These are phyloP conservation scores for Camptogramma bilineatum DNA, from an alignment of 2,888 invertebrate species.

Conservation along the genomic window DNA sequence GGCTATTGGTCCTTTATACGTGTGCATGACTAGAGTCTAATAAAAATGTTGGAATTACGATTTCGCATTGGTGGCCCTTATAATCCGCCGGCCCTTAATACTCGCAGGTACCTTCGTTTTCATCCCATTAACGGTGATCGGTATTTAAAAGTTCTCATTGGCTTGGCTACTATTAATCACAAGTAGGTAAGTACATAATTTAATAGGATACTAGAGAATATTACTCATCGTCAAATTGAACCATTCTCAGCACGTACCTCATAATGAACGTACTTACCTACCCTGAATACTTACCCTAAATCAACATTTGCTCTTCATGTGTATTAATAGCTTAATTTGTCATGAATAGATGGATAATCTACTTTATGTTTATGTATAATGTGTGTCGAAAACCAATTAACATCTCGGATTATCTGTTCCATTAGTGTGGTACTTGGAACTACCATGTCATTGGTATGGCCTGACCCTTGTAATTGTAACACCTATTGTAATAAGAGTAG, in stretches of 20 bases:
- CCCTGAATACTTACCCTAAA: constrained; percentile 3
- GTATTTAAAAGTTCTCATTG: too few relatives aligned
- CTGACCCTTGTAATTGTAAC: neutral
- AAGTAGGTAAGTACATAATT: too few relatives aligned
- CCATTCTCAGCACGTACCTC: constrained; percentile 1
- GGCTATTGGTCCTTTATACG: too few relatives aligned
- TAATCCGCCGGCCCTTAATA: too few relatives aligned
- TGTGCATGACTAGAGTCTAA: too few relatives aligned
- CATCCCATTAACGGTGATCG: too few relatives aligned
- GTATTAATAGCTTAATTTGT: constrained; percentile 16
- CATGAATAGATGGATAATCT: constrained; percentile 10
- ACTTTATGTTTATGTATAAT: neutral
- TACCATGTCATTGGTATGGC: neutral
- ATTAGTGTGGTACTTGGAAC: neutral
- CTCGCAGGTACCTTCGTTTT: too few relatives aligned
- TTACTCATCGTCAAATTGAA: neutral
- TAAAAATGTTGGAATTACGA: too few relatives aligned
- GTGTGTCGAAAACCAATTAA: constrained; percentile 2
- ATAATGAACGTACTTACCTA: constrained; percentile 8
- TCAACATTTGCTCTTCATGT: constrained; percentile 14
- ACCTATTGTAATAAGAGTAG: neutral
- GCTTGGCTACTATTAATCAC: too few relatives aligned
- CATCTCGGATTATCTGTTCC: neutral
- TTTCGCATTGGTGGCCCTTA: too few relatives aligned
- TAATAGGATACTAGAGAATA: neutral